Base-by-base conservation (phyloP, 2,797 vertebrate species). In the Silurus aristotelis region DNA sequence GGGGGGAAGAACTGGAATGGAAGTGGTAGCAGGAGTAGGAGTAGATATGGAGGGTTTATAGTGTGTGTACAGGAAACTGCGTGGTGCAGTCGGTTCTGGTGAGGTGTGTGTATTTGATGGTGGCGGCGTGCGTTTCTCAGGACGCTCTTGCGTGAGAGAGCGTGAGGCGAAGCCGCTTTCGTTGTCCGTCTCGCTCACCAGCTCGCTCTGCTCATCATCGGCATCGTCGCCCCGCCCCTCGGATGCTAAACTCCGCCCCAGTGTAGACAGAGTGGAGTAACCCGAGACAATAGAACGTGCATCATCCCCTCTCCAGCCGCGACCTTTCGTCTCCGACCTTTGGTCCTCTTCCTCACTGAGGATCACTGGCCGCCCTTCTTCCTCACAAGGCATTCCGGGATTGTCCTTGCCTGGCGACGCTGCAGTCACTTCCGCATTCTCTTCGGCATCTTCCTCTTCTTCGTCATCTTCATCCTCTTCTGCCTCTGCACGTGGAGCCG, bases 181-280 rank as follows among this genome's bases (percentile, higher is more conserved):
- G 0, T 97, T 98, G 95, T 99, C 98, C 0, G 97, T 99, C 93
- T 96, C 96, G 13, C 96, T 96, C 87, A 96, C 94, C 88, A 98
- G 94, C 94, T 99, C 98, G 48, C 97, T 99, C 88, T 96, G 95
- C 86, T 99, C 97, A 6, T 99, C 98, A 0, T 99, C 98, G 0
- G 97, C 98, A 31, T 98, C 98, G 1, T 98, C 97, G 0, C 94
- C 96, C 22, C 96, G 93, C 80, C 96, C 95, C 87, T 96, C 96
- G 0, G 96, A 95, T 80, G 96, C 95, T 87, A 97, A 93, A 92
- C 97, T 96, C 92, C 96, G 96, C 91, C 97, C 97, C 82, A 97
- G 90, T 6, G 97, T 98, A 92, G 98, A 99, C 75, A 99, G 93
- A 2, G 98, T 99, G 92, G 98, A 99, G 93, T 99, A 99, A 76